Conservation (phyloP, 2,113 vertebrate genomes). For the Anolis carolinensis region DNA sequence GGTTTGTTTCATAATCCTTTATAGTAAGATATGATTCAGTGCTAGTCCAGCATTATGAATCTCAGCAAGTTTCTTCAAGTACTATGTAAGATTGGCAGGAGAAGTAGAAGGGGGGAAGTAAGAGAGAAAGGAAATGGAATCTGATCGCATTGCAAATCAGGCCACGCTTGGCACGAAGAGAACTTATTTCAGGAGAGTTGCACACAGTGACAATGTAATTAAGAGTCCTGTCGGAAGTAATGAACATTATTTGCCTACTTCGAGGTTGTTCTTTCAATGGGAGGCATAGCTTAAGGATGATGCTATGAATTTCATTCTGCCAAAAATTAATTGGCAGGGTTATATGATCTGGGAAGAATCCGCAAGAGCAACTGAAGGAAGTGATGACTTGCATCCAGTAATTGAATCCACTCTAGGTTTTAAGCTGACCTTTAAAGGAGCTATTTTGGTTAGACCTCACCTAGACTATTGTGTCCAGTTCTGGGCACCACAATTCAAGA, state of each 20-base stretch:
- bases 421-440: no score
- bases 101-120: not conserved
- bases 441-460: no score
- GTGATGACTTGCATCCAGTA: not conserved
- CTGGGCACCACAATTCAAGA: no score
- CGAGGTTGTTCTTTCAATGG: not conserved
- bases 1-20: not conserved
- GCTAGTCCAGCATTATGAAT: not conserved
- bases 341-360: not conserved
- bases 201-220: not conserved
- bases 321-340: constrained; percentile 9
- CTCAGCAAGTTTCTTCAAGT: not conserved
- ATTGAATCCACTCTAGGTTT: no score
- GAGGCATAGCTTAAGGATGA: not conserved
- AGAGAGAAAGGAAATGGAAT: not conserved
- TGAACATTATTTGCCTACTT: constrained; percentile 11
- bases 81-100: not conserved
- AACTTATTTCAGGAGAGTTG: constrained; percentile 20
- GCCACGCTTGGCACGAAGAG: accelerated
- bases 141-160: not conserved
- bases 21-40: not conserved
- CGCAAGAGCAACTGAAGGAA: not conserved
- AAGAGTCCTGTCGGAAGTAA: constrained; percentile 5
- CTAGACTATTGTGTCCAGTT: no score
- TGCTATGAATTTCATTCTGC: not conserved